Evolutionary conservation across 2,888 invertebrate genomes (phyloP).

Genomic region (Sarcophaga caerulescens): DNA sequence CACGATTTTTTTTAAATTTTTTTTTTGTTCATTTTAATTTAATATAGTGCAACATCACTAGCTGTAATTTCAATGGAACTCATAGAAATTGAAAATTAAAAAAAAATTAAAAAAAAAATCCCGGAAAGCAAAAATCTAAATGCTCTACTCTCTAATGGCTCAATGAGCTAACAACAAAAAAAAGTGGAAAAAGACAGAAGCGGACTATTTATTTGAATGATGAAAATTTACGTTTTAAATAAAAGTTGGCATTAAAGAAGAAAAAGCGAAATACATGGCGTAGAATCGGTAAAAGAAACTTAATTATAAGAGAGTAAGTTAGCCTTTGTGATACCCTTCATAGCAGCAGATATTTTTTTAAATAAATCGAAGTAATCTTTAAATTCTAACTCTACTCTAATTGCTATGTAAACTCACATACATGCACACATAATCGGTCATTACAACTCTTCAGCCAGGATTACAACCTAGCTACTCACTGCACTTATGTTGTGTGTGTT

Average conservation of each 20-base stretch:
- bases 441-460: no score
- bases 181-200: not conserved
- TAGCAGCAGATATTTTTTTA: no score
- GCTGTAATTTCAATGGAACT: constrained; percentile 52
- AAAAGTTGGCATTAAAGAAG: constrained; percentile 25
- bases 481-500: no score
- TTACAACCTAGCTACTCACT: no score
- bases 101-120: constrained; percentile 23
- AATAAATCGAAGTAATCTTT: no score
- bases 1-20: not conserved
- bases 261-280: not conserved
- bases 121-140: constrained; percentile 21
- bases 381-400: no score
- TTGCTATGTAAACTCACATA: no score
- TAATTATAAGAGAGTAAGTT: no score
- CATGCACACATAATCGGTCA: no score
- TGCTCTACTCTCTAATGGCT: constrained; percentile 57
- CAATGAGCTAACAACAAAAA: not conserved
- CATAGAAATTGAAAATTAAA: constrained; percentile 22
- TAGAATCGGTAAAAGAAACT: no score
- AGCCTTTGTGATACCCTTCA: no score
- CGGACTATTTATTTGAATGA: constrained; percentile 43
- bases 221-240: constrained; percentile 38
- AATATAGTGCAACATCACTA: constrained; percentile 61
- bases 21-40: constrained; percentile 61